phyloP scores from a whole-genome alignment of 2,888 invertebrate genomes.

The Cephus pygmeus region DNA sequence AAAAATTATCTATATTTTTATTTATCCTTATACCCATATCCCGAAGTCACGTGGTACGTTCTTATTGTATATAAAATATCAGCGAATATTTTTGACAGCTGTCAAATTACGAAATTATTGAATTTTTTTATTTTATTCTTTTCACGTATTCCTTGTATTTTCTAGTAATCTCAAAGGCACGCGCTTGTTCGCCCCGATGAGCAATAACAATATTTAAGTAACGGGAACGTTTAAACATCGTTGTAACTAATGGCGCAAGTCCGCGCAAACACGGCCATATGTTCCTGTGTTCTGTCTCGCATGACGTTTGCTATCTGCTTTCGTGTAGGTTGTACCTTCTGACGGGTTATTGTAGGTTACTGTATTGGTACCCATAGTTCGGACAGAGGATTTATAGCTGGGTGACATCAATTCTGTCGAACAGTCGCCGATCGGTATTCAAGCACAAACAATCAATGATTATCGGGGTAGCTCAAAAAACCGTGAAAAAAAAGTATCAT shows the following conservation, averaged over 20 bases:
- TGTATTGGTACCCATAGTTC: not conserved
- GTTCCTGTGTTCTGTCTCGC: conserved; percentile 14
- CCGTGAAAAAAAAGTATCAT: not conserved
- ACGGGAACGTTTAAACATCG: conserved; percentile 19
- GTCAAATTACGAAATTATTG: not conserved
- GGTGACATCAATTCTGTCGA: not conserved
- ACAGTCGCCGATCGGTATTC: not conserved
- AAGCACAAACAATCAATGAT: not conserved
- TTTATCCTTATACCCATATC: not conserved
- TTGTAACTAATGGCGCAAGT: conserved; percentile 24
- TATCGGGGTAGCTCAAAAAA: not conserved
- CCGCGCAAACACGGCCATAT: conserved; percentile 30
- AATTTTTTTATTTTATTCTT: not conserved
- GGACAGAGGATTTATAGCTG: not conserved
- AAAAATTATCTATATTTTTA: not conserved
- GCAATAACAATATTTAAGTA: not conserved
- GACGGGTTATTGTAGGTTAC: not conserved
- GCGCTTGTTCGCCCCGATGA: not conserved
- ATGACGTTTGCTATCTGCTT: conserved; percentile 1
- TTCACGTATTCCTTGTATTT: not conserved
- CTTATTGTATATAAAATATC: not conserved
- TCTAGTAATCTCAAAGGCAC: not conserved
- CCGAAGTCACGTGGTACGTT: not conserved
- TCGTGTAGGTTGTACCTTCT: not conserved
- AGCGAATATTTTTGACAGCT: not conserved